Evolutionary conservation across 2,888 invertebrate genomes (phyloP).

Genomic region (Julus scandinavius): DNA sequence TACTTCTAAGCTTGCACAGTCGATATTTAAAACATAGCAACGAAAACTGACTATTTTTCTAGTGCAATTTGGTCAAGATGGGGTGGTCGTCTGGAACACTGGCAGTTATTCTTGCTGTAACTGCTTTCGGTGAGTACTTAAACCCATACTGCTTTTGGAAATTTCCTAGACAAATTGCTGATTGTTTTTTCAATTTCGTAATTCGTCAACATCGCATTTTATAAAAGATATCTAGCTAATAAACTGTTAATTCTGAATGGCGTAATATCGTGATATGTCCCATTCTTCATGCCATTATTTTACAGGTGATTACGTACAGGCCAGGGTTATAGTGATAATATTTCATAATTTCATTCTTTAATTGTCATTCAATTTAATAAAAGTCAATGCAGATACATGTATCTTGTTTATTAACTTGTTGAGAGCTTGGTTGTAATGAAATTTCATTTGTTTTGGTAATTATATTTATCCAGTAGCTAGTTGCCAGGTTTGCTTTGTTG

Average conservation of each 20-base stretch:
- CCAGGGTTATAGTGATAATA: too few relatives aligned
- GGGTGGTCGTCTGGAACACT: not conserved
- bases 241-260: not conserved
- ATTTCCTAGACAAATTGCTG: not conserved
- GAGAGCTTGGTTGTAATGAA: too few relatives aligned
- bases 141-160: not conserved
- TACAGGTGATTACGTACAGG: too few relatives aligned
- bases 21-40: not conserved
- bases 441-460: too few relatives aligned
- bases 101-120: not conserved
- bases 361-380: too few relatives aligned
- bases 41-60: not conserved
- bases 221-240: too few relatives aligned
- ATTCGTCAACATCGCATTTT: not conserved
- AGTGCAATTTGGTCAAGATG: not conserved
- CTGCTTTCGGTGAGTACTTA: not conserved
- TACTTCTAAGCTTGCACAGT: not conserved
- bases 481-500: too few relatives aligned
- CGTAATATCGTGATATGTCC: not conserved
- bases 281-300: too few relatives aligned
- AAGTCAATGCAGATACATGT: too few relatives aligned
- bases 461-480: too few relatives aligned
- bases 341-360: too few relatives aligned
- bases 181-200: not conserved
- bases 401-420: too few relatives aligned